A percentile compares a stretch with the other conserved stretches of the same genome.
phyloP scores from a whole-genome alignment of 2,113 vertebrate genomes.

The Redunca redunca region DNA sequence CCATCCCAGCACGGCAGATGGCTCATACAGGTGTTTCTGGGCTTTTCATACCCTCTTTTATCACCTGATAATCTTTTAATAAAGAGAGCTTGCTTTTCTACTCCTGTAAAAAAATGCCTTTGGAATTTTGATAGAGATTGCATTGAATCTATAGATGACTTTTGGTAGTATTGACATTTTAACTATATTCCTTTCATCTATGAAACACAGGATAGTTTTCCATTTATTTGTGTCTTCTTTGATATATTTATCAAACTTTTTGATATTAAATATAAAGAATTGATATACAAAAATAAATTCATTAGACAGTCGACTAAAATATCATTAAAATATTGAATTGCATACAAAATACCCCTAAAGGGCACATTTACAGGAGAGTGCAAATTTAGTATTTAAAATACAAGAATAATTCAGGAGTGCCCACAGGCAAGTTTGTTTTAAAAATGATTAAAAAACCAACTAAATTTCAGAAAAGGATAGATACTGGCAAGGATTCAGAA shows the following conservation, averaged over 20 bases:
- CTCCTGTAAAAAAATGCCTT: not conserved
- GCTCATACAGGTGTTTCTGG: not conserved
- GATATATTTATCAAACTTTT: not conserved
- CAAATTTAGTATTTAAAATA: not conserved
- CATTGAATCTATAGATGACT: not conserved
- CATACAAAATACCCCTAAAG: not conserved
- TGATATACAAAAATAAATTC: not conserved
- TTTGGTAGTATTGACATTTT: not conserved
- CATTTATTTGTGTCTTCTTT: not conserved
- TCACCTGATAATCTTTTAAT: not conserved
- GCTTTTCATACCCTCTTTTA: not conserved
- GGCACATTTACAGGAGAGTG: not conserved
- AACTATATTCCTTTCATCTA: not conserved
- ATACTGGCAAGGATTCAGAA: not conserved
- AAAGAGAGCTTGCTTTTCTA: not conserved
- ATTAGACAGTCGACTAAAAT: not conserved
- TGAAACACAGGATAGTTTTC: not conserved
- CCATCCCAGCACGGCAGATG: not conserved
- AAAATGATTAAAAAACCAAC: constrained; percentile 7
- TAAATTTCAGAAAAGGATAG: not conserved
- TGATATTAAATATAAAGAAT: not conserved
- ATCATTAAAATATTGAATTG: not conserved
- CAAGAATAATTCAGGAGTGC: not conserved
- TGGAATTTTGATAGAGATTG: not conserved
- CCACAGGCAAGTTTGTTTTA: not conserved